phyloP scores from a whole-genome alignment of 1,140 invertebrate genomes.

The Condylostylus longicornis region DNA sequence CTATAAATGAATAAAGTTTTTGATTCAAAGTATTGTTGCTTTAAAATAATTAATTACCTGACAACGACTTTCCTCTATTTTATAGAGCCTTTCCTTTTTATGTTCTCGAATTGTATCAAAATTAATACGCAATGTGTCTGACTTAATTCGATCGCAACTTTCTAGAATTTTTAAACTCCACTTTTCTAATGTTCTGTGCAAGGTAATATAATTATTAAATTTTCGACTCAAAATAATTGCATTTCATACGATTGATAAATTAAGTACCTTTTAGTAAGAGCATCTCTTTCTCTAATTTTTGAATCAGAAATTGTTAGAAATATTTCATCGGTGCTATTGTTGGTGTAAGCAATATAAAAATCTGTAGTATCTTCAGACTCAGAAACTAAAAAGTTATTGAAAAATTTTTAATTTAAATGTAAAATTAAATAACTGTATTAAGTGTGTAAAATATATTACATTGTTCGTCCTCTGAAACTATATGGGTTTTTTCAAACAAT shows the following conservation, averaged over 20 bases:
- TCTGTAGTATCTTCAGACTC: constrained; percentile 27
- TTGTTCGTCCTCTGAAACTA: constrained; percentile 11
- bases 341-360: constrained; percentile 21
- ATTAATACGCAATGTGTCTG: constrained; percentile 39
- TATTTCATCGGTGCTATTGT: constrained; percentile 16
- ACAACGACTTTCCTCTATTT: constrained; percentile 38
- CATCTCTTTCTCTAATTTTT: constrained; percentile 28
- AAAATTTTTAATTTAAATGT: neutral
- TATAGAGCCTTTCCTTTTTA: constrained; percentile 40
- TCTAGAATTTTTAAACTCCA: constrained; percentile 42
- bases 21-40: neutral
- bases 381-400: constrained; percentile 14
- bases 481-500: constrained; percentile 15
- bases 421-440: neutral
- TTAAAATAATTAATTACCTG: constrained; percentile 28
- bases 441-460: constrained; percentile 7
- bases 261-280: constrained; percentile 22
- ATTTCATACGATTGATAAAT: neutral
- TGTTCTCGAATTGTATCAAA: constrained; percentile 44
- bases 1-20: constrained; percentile 16
- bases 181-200: constrained; percentile 34
- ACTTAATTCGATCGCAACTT: constrained; percentile 35
- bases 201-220: neutral
- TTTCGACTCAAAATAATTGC: neutral
- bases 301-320: constrained; percentile 26